Percentiles rank a stretch among this genome's conserved stretches.
phyloP scores from a whole-genome alignment of 2,888 invertebrate genomes.

The Pterostichus madidus region DNA sequence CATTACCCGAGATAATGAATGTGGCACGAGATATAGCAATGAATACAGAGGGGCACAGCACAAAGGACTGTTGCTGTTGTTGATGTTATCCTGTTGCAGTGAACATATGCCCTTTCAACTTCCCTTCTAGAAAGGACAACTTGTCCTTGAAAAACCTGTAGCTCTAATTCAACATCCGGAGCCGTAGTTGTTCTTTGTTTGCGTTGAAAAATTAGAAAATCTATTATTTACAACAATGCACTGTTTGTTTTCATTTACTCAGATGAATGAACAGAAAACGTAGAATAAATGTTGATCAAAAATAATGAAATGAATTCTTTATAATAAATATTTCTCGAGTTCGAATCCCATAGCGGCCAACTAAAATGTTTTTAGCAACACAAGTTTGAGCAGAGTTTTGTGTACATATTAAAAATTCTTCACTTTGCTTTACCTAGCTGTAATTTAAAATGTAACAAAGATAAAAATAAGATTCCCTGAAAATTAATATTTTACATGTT shows the following conservation, averaged over 20 bases:
- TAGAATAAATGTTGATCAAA: not conserved
- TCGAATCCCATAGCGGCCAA: too few species aligned
- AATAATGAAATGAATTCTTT: too few species aligned
- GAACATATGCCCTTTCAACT: conserved; percentile 6
- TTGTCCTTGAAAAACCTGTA: conserved; percentile 19
- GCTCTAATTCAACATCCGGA: too few species aligned
- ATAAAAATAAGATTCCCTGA: too few species aligned
- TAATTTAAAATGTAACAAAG: too few species aligned
- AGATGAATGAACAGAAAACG: conserved; percentile 13
- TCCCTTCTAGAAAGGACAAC: not conserved
- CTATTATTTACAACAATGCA: conserved; percentile 12
- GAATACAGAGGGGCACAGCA: not conserved
- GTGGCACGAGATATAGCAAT: not conserved
- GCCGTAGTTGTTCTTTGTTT: too few species aligned
- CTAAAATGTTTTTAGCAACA: too few species aligned
- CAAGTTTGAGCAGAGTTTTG: too few species aligned
- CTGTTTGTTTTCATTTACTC: conserved; percentile 33
- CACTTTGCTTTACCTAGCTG: too few species aligned
- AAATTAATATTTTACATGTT: too few species aligned
- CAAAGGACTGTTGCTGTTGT: not conserved
- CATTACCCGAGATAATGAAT: conserved; percentile 21
- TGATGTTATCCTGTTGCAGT: not conserved
- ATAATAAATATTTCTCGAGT: too few species aligned
- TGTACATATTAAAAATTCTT: too few species aligned
- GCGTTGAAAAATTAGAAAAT: conserved; percentile 40